Conservation (phyloP, 64 coral and sea anemone species). For the Montipora foliosa region DNA sequence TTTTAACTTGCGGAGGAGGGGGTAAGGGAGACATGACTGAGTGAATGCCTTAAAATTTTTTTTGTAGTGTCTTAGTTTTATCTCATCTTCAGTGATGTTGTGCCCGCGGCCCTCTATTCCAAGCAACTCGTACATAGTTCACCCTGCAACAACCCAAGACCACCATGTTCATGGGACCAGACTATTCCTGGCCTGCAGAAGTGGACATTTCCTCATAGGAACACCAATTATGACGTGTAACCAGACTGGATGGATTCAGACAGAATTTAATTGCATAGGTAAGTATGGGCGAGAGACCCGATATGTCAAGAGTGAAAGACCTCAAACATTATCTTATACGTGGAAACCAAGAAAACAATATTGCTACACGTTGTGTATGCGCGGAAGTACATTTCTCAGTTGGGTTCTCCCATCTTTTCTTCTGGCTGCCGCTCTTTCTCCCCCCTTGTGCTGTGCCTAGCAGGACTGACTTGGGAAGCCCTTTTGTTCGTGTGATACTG, state of each 20-base stretch:
- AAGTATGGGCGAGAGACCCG: too few relatives aligned
- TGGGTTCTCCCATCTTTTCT: too few relatives aligned
- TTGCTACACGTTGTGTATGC: too few relatives aligned
- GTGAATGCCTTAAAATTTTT: too few relatives aligned
- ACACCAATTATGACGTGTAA: not conserved
- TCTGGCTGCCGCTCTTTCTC: too few relatives aligned
- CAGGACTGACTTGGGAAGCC: too few relatives aligned
- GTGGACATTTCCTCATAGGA: constrained; percentile 3
- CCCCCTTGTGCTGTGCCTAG: too few relatives aligned
- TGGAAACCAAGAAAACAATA: not conserved
- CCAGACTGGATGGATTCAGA: not conserved
- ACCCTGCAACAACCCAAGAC: not conserved
- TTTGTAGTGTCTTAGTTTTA: not conserved
- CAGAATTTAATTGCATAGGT: constrained; percentile 18
- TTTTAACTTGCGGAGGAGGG: too few relatives aligned
- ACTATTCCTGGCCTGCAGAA: not conserved
- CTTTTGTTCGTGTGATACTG: too few relatives aligned
- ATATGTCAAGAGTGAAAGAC: too few relatives aligned
- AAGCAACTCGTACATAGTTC: not conserved
- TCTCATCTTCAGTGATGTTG: not conserved
- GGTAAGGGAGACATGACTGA: too few relatives aligned
- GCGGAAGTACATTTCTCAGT: too few relatives aligned
- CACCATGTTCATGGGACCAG: not conserved
- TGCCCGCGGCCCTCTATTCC: constrained; percentile 3
- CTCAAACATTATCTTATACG: not conserved